These are phyloP conservation scores for Patiria miniata DNA, from an alignment of 35 echinoderm and acorn worm genomes.

Conservation along the genomic window DNA sequence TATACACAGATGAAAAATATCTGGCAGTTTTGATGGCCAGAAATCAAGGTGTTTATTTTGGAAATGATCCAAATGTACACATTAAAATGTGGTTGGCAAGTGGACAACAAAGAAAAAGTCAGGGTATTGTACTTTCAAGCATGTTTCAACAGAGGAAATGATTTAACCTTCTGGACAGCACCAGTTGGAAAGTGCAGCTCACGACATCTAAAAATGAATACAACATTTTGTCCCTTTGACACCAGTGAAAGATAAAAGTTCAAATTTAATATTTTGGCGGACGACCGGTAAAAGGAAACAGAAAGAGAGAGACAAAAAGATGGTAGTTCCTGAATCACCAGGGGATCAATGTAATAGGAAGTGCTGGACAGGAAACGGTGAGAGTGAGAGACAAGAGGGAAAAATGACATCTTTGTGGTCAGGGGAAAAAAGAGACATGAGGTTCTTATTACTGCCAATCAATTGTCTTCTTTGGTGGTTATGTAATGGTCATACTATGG, in stretches of 20 bases:
- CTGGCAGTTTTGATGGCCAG: too few relatives aligned
- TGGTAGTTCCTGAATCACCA: not conserved
- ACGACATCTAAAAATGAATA: too few relatives aligned
- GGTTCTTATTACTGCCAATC: not conserved
- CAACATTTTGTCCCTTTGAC: not conserved
- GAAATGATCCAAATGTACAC: too few relatives aligned
- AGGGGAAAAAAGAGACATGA: not conserved
- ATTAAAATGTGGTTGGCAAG: too few relatives aligned
- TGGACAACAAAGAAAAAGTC: too few relatives aligned
- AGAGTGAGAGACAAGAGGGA: not conserved
- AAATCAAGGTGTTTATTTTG: too few relatives aligned
- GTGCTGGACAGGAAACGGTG: not conserved
- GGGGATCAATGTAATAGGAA: not conserved
- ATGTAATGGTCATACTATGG: conserved; percentile 17
- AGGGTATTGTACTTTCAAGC: too few relatives aligned
- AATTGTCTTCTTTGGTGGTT: not conserved
- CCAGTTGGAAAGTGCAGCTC: too few relatives aligned
- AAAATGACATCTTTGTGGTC: conserved; percentile 10
- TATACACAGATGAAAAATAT: too few relatives aligned
- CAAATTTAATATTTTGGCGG: not conserved
- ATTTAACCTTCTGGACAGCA: too few relatives aligned
- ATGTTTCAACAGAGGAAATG: too few relatives aligned
- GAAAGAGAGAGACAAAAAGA: not conserved
- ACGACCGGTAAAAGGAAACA: not conserved
- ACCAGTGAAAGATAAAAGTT: not conserved